Percentiles rank a stretch among this genome's conserved stretches.
Evolutionary conservation across 2,888 invertebrate species (phyloP).

Genomic region (Nysson spinosus): DNA sequence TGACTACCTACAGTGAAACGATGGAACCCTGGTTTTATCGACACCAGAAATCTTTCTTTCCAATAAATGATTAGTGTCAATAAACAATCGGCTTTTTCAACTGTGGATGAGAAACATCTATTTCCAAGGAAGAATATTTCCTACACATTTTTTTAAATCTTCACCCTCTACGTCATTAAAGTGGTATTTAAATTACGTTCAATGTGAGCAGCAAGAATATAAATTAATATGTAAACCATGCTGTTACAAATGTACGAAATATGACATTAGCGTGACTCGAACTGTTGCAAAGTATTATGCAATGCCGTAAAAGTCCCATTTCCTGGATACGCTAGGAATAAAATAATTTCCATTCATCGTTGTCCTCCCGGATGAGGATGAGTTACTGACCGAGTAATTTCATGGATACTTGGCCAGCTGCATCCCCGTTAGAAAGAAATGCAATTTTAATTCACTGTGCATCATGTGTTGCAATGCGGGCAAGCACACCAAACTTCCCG

Average conservation of each 20-base stretch:
- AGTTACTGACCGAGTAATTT: conserved; percentile 55
- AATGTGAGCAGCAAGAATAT: too few relatives aligned
- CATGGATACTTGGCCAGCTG: conserved; percentile 52
- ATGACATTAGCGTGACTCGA: not conserved
- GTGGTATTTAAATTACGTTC: too few relatives aligned
- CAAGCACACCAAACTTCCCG: conserved; percentile 18
- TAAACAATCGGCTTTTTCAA: conserved; percentile 7
- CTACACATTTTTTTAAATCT: too few relatives aligned
- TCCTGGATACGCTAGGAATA: conserved; percentile 23
- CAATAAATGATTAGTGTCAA: conserved; percentile 4
- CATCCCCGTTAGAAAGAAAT: conserved; percentile 49
- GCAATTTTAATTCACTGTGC: conserved; percentile 52
- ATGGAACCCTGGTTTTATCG: conserved; percentile 15
- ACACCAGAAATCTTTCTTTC: conserved; percentile 28
- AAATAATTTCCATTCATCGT: conserved; percentile 36
- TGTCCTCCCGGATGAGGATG: conserved; percentile 44
- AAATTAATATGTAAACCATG: too few relatives aligned
- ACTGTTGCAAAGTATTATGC: not conserved
- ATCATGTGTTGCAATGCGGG: conserved; percentile 25
- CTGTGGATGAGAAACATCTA: not conserved
- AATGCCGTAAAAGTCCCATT: not conserved
- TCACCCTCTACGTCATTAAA: too few relatives aligned
- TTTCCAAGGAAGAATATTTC: not conserved
- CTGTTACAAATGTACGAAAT: too few relatives aligned
- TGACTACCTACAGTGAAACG: not conserved